Evolutionary conservation across 2,797 vertebrate species (phyloP).

Genomic region (Malurus splendens): DNA sequence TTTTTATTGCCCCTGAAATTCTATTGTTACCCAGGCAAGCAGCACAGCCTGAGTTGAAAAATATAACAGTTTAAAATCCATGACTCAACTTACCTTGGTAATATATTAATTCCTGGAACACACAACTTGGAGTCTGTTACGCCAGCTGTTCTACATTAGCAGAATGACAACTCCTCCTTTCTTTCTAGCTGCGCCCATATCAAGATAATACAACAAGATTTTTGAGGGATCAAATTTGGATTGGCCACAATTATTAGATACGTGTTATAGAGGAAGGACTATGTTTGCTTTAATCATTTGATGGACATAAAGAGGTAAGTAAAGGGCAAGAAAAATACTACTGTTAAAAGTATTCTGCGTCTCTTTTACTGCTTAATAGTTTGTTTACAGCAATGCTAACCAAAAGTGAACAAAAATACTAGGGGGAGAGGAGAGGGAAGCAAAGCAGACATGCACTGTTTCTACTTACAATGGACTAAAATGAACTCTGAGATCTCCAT

Average conservation of each 20-base stretch:
- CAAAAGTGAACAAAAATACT: neutral
- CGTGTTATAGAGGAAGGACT: neutral
- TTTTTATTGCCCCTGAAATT: neutral
- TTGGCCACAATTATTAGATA: constrained; percentile 10
- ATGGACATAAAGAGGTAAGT: neutral
- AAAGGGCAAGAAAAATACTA: neutral
- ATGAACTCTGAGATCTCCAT: neutral
- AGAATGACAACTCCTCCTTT: constrained; percentile 32
- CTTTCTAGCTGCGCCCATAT: constrained; percentile 7
- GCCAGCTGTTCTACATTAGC: constrained; percentile 53
- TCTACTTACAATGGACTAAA: neutral
- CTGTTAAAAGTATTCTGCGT: neutral
- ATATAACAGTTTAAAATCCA: constrained; percentile 6
- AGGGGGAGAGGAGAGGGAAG: neutral
- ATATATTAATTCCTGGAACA: constrained; percentile 36
- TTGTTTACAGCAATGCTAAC: neutral
- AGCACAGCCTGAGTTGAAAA: neutral
- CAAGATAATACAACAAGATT: neutral
- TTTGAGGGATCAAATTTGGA: constrained; percentile 35
- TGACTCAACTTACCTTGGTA: neutral
- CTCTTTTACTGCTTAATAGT: neutral
- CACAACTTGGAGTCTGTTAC: constrained; percentile 27
- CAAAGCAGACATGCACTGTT: neutral
- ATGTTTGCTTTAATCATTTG: neutral
- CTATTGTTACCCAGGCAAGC: neutral